Evolutionary conservation across 2,888 invertebrate species (phyloP), one percentile per base, ranked within the genome.

Genomic region (Drosophila percnosoma): DNA sequence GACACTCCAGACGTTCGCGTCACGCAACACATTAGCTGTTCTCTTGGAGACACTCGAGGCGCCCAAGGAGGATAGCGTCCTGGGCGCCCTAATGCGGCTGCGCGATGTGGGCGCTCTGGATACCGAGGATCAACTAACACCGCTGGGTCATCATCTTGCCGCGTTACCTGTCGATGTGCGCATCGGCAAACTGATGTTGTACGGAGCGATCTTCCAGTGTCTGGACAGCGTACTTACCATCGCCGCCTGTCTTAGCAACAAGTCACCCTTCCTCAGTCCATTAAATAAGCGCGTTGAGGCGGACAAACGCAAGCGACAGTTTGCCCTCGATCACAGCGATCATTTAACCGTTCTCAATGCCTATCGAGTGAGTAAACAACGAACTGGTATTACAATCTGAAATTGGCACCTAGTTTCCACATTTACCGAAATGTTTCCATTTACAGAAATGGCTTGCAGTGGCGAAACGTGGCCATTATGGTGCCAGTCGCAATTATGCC

Each of bases 221-320:
- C 94, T 99, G 38, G 98, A 98, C 93, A 97, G 98, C 0, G 96
- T 98, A 0, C 94, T 99, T 3, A 98, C 98, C 4, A 97, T 99
- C 91, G 98, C 97, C 0, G 97, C 97, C 2, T 96, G 96, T 92
- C 93, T 97, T 45, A 97, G 96, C 82, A 95, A 96, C 89, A 97
- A 97, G 91, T 96, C 95, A 59, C 97, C 97, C 0, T 97, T 97
- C 91, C 94, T 96, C 0, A 94, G 95, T 49, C 96, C 97, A 0
- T 96, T 96, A 89, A 96, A 95, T 24, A 96, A 96, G 83, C 92
- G 95, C 92, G 93, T 95, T 1, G 95, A 96, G 91, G 96, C 96
- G 0, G 95, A 96, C 81, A 95, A 94, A 0, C 96, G 96, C 75
- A 95, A 96, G 83, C 95, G 95, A 87, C 95, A 96, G 78, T 97